Percentiles rank a stretch among this genome's conserved stretches.
phyloP scores from a whole-genome alignment of 2,113 vertebrate genomes.

The Urocolius indicus region DNA sequence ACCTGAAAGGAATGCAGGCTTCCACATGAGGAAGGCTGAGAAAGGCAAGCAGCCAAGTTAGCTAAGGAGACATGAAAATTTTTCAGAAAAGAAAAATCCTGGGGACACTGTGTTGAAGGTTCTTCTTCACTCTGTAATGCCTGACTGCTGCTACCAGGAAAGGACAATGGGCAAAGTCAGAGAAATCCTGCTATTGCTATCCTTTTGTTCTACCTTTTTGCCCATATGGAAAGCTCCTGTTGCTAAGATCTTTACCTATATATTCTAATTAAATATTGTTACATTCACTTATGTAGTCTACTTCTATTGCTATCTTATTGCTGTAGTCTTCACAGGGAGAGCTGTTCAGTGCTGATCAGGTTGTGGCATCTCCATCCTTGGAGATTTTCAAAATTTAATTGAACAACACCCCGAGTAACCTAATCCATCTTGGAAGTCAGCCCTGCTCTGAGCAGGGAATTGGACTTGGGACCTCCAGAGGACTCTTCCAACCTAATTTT shows the following conservation, averaged over 20 bases:
- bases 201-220: neutral
- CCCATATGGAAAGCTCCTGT: neutral
- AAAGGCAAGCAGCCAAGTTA: neutral
- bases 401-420: conserved; percentile 63
- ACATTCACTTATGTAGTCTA: neutral
- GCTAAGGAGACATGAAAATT: neutral
- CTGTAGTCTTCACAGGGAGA: conserved; percentile 6
- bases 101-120: neutral
- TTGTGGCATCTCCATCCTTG: conserved; percentile 41
- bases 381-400: conserved; percentile 67
- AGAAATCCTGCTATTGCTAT: neutral
- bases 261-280: conserved; percentile 27
- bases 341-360: neutral
- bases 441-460: conserved; percentile 40
- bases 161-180: neutral
- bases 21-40: neutral
- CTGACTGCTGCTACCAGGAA: neutral
- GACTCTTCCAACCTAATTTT: conserved; percentile 60
- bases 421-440: conserved; percentile 54
- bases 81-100: neutral
- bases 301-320: neutral
- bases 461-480: conserved; percentile 52
- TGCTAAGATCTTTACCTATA: conserved; percentile 6
- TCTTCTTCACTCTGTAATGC: neutral
- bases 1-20: neutral